A percentile compares a stretch with the other conserved stretches of the same genome.
These are phyloP conservation scores for Pharmacophagus antenor DNA, from an alignment of 2,888 invertebrate species.

Conservation along the genomic window DNA sequence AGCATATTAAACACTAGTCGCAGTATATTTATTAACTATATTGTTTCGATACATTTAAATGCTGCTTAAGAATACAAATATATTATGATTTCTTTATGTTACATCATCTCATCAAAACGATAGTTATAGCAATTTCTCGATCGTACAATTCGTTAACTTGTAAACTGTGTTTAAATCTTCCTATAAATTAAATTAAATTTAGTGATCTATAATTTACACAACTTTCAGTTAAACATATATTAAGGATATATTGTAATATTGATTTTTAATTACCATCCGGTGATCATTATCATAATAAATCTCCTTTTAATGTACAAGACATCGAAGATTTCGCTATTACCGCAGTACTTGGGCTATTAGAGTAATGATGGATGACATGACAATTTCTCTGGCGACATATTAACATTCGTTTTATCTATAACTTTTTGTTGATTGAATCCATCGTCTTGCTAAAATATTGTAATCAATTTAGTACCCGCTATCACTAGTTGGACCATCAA, in stretches of 20 bases:
- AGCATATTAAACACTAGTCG: constrained; percentile 24
- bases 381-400: constrained; percentile 56
- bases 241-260: neutral
- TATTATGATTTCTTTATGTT: too few relatives aligned
- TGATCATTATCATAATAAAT: constrained; percentile 28
- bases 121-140: too few relatives aligned
- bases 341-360: constrained; percentile 50
- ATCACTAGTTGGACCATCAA: constrained; percentile 61
- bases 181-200: too few relatives aligned
- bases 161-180: too few relatives aligned
- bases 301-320: constrained; percentile 26
- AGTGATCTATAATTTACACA: too few relatives aligned
- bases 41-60: too few relatives aligned
- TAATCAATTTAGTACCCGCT: constrained; percentile 60
- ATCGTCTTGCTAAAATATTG: constrained; percentile 60
- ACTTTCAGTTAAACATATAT: neutral
- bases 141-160: too few relatives aligned
- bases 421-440: constrained; percentile 61
- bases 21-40: too few relatives aligned
- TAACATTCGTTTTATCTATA: constrained; percentile 54
- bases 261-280: constrained; percentile 13
- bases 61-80: too few relatives aligned
- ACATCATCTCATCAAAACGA: too few relatives aligned
- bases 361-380: constrained; percentile 59
- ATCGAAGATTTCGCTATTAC: constrained; percentile 39